Evolutionary conservation across 2,888 invertebrate species (phyloP).

Genomic region (Argyresthia goedartella): DNA sequence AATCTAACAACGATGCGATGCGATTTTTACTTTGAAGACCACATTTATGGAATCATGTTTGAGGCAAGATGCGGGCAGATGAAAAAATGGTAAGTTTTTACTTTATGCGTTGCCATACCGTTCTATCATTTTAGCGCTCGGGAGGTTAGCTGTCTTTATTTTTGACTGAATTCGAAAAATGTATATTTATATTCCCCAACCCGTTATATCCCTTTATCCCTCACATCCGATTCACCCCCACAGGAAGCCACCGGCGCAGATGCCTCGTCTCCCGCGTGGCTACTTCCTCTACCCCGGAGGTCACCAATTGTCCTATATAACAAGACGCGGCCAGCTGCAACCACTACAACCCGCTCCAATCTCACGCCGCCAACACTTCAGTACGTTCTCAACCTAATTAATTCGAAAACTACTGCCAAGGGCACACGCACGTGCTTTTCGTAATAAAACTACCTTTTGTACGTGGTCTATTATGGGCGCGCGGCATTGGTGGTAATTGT

Average conservation of each 20-base stretch:
- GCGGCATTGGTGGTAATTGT: conserved; percentile 3
- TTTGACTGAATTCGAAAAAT: no score
- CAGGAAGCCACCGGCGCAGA: neutral
- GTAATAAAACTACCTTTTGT: neutral
- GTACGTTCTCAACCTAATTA: conserved; percentile 1
- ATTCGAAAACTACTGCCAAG: conserved; percentile 1
- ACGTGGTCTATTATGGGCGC: conserved; percentile 1
- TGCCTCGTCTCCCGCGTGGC: conserved; percentile 2
- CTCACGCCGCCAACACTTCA: conserved; percentile 49
- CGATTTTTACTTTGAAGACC: no score
- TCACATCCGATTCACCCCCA: neutral
- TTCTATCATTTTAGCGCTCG: no score
- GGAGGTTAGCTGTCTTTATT: no score
- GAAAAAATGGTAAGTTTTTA: no score
- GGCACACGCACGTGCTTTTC: conserved; percentile 1
- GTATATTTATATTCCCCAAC: no score
- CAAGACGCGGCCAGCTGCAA: conserved; percentile 37
- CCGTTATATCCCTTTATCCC: no score
- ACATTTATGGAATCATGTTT: no score
- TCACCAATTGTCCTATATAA: conserved; percentile 62
- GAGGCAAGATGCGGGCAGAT: no score
- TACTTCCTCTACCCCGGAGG: conserved; percentile 50
- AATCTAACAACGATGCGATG: no score
- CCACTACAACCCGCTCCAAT: conserved; percentile 50
- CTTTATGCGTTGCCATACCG: no score